Base-by-base conservation (phyloP, 2,888 invertebrate species). In the Gasteruption jaculator region DNA sequence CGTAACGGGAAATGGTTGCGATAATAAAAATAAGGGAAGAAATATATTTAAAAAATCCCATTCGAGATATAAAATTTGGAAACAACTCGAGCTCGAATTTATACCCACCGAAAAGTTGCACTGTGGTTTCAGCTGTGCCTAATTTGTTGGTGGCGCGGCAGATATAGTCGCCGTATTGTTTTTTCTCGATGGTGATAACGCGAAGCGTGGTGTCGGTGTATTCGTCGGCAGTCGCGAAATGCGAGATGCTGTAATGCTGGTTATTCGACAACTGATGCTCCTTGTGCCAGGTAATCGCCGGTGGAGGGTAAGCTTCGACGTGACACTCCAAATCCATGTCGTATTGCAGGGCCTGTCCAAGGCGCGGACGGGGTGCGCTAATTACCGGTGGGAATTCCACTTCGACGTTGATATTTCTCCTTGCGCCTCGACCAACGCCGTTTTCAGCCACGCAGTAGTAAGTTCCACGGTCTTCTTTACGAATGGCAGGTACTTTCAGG, bases 251-350 rank as follows among this genome's bases (percentile, higher is more conserved):
- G 67, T 90, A 90, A 74, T 93, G 92, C 62, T 92, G 92, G 70
- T 92, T 92, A 62, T 91, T 91, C 1, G 88, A 84, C 3, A 93
- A 69, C 45, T 84, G 82, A 32, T 84, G 86, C 38, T 91, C 91
- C 67, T 93, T 93, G 4, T 88, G 74, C 95, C 95, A 95, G 1
- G 82, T 79, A 49, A 95, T 91, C 1, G 89, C 90, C 0, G 95
- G 94, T 3, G 91, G 91, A 0, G 95, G 95, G 71, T 92, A 93
- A 0, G 94, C 94, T 65, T 91, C 91, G 10, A 93, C 87, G 68
- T 92, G 92, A 61, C 95, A 95, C 62, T 94, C 93, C 49, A 95
- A 70, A 60, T 93, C 91, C 85, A 93, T 92, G 58, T 94, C 91
- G 61, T 91, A 93, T 65, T 92, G 92, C 7, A 93, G 73, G 0